These are phyloP conservation scores for Symphodus melops DNA, from an alignment of 2,113 vertebrate genomes.

Conservation along the genomic window DNA sequence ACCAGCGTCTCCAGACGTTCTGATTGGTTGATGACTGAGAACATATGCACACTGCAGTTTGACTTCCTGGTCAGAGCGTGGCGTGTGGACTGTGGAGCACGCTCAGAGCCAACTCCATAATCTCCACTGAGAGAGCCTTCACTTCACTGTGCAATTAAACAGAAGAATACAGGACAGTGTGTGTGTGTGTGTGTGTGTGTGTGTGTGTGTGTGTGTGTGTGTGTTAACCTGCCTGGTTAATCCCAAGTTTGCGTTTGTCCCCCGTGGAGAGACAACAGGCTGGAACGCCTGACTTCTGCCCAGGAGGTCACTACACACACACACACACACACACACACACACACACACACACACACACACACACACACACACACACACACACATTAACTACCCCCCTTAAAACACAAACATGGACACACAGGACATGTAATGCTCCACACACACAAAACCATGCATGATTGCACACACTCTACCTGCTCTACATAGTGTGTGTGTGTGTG, in stretches of 20 bases:
- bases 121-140: no score
- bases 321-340: slow-evolving; percentile 41
- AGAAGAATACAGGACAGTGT: not conserved
- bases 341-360: slow-evolving; percentile 23
- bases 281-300: slow-evolving; percentile 52
- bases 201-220: not conserved
- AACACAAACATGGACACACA: slow-evolving; percentile 38
- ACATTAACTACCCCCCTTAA: slow-evolving; percentile 54
- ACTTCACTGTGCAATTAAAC: no score
- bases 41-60: no score
- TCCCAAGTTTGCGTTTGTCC: slow-evolving; percentile 38
- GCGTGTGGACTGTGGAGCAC: no score
- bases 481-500: not conserved
- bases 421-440: slow-evolving; percentile 5
- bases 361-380: slow-evolving; percentile 38
- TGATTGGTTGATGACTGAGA: no score
- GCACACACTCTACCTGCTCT: not conserved
- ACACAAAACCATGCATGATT: slow-evolving; percentile 6
- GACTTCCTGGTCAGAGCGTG: no score
- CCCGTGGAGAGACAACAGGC: slow-evolving; percentile 46
- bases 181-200: slow-evolving; percentile 44
- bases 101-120: no score
- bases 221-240: slow-evolving; percentile 49
- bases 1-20: no score
- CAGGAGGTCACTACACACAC: slow-evolving; percentile 33